Base-by-base conservation (phyloP, 2,113 vertebrate genomes). In the Cyprinodon variegatus region DNA sequence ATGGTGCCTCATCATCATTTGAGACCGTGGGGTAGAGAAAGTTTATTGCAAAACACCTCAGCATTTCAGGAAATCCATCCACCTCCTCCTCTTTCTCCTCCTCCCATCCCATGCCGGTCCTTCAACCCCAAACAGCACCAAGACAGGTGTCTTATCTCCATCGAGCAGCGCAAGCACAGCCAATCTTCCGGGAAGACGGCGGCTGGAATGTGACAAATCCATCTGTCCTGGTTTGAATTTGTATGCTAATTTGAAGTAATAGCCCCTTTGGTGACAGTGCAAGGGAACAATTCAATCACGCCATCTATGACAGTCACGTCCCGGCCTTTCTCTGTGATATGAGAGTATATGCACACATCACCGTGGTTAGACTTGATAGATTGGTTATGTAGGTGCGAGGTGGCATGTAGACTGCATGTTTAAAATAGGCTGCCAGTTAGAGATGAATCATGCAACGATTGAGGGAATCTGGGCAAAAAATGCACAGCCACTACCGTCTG, bases 211-310 rank as follows among this genome's bases (percentile, higher is more conserved):
- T 94, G 94, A 94, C 94, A 95, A 95, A 95, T 94, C 94, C 93
- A 94, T 95, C 94, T 95, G 94, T 94, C 92, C 93, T 86, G 92
- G 90, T 94, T 94, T 94, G 93, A 95, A 94, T 94, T 94, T 95
- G 93, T 94, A 95, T 95, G 94, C 94, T 95, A 95, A 95, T 95
- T 95, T 94, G 93, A 92, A 94, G 93, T 95, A 95, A 94, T 95
- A 92, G 93, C 92, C 91, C 94, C 94, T 94, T 91, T 92, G 93
- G 93, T 94, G 93, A 94, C 92, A 92, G 93, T 92, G 92, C 93
- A 90, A 88, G 89, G 91, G 93, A 95, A 95, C 94, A 94, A 95
- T 95, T 94, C 93, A 94, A 94, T 95, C 94, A 94, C 79, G 83
- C 86, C 92, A 93, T 94, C 91, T 93, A 85, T 94, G 93, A 94